phyloP scores from a whole-genome alignment of 2,797 vertebrate genomes.

The Alauda arvensis region DNA sequence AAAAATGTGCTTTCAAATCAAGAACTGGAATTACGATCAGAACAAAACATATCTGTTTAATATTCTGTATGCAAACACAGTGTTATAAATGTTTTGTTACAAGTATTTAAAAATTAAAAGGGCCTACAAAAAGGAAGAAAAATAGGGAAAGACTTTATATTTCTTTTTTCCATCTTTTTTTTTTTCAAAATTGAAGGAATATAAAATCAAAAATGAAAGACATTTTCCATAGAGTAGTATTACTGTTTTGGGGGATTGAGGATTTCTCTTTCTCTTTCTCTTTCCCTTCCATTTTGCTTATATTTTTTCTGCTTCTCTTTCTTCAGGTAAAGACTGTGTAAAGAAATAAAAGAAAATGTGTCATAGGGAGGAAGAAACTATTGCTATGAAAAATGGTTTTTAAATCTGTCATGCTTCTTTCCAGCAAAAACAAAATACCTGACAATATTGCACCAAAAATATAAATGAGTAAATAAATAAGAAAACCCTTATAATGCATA shows the following conservation, averaged over 20 bases:
- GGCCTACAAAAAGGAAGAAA: not conserved
- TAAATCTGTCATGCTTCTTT: not conserved
- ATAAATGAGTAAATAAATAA: not conserved
- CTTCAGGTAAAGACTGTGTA: not conserved
- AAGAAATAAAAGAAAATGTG: not conserved
- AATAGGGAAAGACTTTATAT: not conserved
- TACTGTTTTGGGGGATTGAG: not conserved
- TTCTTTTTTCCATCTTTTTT: not conserved
- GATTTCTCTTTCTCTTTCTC: not conserved
- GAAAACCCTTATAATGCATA: not conserved
- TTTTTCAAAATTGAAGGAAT: not conserved
- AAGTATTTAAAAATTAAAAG: not conserved
- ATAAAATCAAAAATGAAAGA: not conserved
- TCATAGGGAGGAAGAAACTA: not conserved
- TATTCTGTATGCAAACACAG: not conserved
- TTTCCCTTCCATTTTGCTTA: not conserved
- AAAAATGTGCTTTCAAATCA: not conserved
- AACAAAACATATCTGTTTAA: not conserved
- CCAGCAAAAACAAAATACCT: not conserved
- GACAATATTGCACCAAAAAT: not conserved
- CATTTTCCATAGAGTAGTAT: not conserved
- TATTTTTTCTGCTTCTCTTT: not conserved
- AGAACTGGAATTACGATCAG: not conserved
- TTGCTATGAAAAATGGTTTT: not conserved
- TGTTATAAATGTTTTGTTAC: not conserved